These are phyloP conservation scores for Lasius platythorax DNA, from an alignment of 2,888 invertebrate species.

Conservation along the genomic window DNA sequence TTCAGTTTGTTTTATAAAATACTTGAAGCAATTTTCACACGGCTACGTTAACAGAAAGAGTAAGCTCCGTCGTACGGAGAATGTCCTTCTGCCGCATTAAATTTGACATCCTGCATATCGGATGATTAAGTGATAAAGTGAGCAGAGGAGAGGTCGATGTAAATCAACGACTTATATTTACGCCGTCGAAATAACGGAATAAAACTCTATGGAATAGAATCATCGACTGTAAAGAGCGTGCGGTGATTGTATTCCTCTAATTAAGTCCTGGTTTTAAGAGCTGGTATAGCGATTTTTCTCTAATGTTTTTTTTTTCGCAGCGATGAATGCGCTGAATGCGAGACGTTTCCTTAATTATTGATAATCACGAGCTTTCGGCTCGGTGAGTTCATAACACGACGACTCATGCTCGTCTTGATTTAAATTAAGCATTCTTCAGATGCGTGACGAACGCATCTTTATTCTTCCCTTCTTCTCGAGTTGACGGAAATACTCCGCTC, in stretches of 20 bases:
- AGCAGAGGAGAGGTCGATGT: constrained; percentile 17
- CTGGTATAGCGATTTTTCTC: too few species aligned
- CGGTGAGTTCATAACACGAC: constrained; percentile 27
- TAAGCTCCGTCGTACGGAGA: background rate
- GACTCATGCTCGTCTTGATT: constrained; percentile 26
- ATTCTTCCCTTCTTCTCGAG: background rate
- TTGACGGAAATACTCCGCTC: background rate
- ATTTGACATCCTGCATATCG: constrained; percentile 16
- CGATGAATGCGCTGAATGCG: constrained; percentile 11
- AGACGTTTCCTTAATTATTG: constrained; percentile 46
- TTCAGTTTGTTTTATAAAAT: background rate
- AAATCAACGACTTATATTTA: constrained; percentile 16
- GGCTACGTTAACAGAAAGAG: background rate
- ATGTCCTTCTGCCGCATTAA: constrained; percentile 24
- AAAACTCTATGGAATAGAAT: background rate
- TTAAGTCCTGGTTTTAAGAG: background rate
- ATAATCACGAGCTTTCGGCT: constrained; percentile 27
- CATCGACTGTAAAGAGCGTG: background rate
- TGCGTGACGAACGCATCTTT: background rate
- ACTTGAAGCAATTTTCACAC: background rate
- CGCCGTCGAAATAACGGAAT: constrained; percentile 24
- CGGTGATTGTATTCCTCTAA: constrained; percentile 1
- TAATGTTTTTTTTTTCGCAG: background rate
- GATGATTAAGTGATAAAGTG: constrained; percentile 33
- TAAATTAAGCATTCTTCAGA: constrained; percentile 3